Conservation (phyloP, 2,113 vertebrate genomes). For the Ctenomys sociabilis region DNA sequence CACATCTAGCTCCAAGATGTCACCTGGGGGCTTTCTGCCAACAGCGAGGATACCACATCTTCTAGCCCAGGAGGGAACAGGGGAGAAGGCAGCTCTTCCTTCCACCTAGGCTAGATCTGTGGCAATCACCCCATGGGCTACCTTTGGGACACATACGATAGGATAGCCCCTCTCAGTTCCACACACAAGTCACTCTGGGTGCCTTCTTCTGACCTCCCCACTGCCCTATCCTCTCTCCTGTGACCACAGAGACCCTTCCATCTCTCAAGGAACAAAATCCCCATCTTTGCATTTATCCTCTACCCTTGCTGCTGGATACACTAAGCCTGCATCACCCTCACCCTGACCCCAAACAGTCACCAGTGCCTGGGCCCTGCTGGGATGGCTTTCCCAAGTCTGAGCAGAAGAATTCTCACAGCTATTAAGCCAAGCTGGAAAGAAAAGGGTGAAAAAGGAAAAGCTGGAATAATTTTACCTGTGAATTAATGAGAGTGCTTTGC, state of each 20-base stretch:
- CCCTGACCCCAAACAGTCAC: neutral
- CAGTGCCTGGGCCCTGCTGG: neutral
- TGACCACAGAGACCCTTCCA: neutral
- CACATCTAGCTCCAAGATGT: too few relatives aligned
- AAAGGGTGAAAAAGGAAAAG: conserved; percentile 48
- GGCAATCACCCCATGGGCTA: neutral
- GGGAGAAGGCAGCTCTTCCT: too few relatives aligned
- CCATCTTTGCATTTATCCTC: neutral
- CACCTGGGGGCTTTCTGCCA: neutral
- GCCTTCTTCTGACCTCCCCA: too few relatives aligned
- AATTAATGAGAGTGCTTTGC: conserved; percentile 58
- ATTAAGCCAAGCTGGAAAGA: conserved; percentile 65
- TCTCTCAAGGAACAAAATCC: accelerated
- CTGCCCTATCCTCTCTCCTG: neutral
- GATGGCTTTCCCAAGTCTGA: conserved; percentile 54
- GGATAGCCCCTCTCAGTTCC: neutral
- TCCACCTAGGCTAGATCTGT: neutral
- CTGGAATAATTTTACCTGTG: conserved; percentile 64
- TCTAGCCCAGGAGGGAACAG: neutral
- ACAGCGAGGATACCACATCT: neutral
- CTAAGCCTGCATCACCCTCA: neutral
- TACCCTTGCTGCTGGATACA: neutral
- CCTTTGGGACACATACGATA: neutral
- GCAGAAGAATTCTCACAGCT: conserved; percentile 66
- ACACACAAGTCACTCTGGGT: accelerated